Base-by-base conservation (phyloP, 2,888 invertebrate genomes). In the Icerya purchasi region DNA sequence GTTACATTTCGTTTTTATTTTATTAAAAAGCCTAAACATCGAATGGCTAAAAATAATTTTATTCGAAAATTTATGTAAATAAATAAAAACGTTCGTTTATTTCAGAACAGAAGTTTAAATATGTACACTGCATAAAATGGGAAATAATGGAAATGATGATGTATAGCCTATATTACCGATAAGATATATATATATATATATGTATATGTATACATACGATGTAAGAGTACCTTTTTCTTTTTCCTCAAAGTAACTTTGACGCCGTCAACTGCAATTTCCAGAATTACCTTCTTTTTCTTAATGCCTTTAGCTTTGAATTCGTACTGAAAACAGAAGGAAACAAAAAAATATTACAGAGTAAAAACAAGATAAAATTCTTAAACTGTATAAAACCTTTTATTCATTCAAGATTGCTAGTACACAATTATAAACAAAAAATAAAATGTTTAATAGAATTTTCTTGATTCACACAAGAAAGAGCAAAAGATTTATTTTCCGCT, bases 291-390 rank as follows among this genome's bases (percentile, higher is more conserved):
- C 71, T 90, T 87, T 75, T 98, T 98, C 76, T 96, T 96, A 70
- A 93, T 86, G 59, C 91, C 92, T 72, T 91, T 90, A 66, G 94
- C 87, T 78, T 97, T 97, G 78, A 94, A 97, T 75, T 98, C 97
- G 75, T 94, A 94, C 94, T 97, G 81, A 63, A 79, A 81, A 67
- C 64, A 67, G 70, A 69, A 66, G 64, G 64, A 66, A 61, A 61
- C 61, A 66, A 64, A 62, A 51, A 24, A 58, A 58, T 25, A 22
- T 3, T 19, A 14, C 14, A 3, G n/a, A n/a, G 49, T 19, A 25
- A 8, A 20, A 57, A 5, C 1, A 36, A 19, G 21, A 24, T 54
- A 50, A 24, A 24, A 24, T 58, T 1, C 22, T 53, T 36, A 14
- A 23, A 23, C 51, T 14, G 36, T 50, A 20, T 50, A 3, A 52